Base-by-base conservation (phyloP, 2,113 vertebrate species). In the Elachura formosa region DNA sequence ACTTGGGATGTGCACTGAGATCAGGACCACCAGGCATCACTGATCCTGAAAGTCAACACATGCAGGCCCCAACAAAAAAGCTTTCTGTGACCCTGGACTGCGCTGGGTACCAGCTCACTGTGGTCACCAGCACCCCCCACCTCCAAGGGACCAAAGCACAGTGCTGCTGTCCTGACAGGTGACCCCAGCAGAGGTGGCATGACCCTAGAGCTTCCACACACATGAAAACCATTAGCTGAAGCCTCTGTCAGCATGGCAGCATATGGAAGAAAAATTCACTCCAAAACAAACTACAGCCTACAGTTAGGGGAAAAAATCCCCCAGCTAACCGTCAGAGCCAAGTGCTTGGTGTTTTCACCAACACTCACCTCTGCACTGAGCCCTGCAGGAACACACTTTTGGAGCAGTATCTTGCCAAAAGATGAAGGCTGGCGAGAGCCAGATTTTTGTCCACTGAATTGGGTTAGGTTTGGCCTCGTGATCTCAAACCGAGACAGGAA, bases 401-500 rank as follows among this genome's bases (percentile, higher is more conserved):
- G 11, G 48, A 93, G 45, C n/a, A 55, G 2, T 0, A 1, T 29
- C 55, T 14, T 45, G 58, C 67, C 3, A 13, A 33, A 66, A 41
- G 59, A 67, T 2, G 64, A 86, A 71, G 77, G 43, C 4, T 73
- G 48, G 46, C 1, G 1, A 91, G 38, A 0, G 0, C 31, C 77
- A 71, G 41, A 38, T 41, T 81, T 66, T 84, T 3, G 2, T 19
- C 51, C 29, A 13, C 23, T 16, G 6, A 45, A 43, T 2, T 0
- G 3, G 11, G 23, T 33, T n/a, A 24, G 25, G 26, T 34, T 40
- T 56, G 36, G 14, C 49, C 45, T 18, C 0, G 3, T 0, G 0
- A 40, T 28, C 49, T 22, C 26, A 34, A 46, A 73, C 14, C 14
- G 38, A 23, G 26, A 49, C 4, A n/a, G 9, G 12, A 24, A 85